These are phyloP conservation scores for Lycopodina hypogea DNA, from an alignment of 37 sponge, comb jelly and placozoan species.

Conservation along the genomic window DNA sequence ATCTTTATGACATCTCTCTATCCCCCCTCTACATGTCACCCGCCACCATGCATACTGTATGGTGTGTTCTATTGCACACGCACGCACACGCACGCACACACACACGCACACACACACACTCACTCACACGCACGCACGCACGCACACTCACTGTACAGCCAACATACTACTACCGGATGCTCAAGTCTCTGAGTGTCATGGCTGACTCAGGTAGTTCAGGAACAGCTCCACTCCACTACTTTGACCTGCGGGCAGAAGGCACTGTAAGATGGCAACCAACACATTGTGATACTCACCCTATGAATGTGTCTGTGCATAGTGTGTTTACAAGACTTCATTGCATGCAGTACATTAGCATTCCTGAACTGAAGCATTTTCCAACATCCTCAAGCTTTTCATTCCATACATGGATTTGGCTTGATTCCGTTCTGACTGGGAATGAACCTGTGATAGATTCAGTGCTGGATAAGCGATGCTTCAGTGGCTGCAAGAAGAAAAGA, in stretches of 20 bases:
- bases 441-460: not conserved
- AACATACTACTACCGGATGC: slow-evolving; percentile 56
- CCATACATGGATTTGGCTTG: slow-evolving; percentile 67
- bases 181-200: slow-evolving; percentile 46
- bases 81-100: too few relatives aligned
- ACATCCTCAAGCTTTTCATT: slow-evolving; percentile 53
- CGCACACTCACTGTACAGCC: slow-evolving; percentile 40
- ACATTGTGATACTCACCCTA: not conserved
- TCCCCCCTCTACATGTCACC: not conserved
- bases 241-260: slow-evolving; percentile 45
- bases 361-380: slow-evolving; percentile 43
- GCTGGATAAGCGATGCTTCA: not conserved
- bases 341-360: slow-evolving; percentile 49
- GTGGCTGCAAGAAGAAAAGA: slow-evolving; percentile 36
- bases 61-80: too few relatives aligned
- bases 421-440: slow-evolving; percentile 7
- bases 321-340: not conserved
- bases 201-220: slow-evolving; percentile 22
- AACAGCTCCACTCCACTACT: slow-evolving; percentile 53
- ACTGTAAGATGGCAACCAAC: slow-evolving; percentile 20
- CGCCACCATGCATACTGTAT: not conserved
- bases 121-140: too few relatives aligned
- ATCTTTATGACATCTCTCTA: not conserved
- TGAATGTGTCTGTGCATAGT: not conserved
- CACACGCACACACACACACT: too few relatives aligned